Conservation (phyloP, 2,888 invertebrate species). For the Stictocephala bisonia region DNA sequence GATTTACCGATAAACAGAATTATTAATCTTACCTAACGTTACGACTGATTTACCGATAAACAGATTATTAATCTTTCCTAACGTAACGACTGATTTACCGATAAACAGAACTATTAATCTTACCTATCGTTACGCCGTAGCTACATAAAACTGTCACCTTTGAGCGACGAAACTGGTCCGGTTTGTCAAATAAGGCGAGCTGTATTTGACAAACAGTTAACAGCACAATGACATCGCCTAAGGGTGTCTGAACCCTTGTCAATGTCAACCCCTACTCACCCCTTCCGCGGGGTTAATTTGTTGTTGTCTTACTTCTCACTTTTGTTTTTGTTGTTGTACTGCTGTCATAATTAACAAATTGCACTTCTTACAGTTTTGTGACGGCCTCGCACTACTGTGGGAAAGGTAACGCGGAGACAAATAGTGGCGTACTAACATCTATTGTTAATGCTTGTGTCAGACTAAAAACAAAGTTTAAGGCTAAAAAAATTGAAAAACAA, state of each 20-base stretch:
- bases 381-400: background rate
- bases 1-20: too few species aligned
- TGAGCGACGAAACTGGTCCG: background rate
- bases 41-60: too few species aligned
- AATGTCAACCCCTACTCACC: conserved; percentile 7
- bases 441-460: too few species aligned
- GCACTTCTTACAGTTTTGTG: too few species aligned
- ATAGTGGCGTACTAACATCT: too few species aligned
- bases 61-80: too few species aligned
- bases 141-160: background rate
- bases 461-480: too few species aligned
- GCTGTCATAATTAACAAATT: conserved; percentile 25
- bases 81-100: too few species aligned
- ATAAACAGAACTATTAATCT: too few species aligned
- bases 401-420: conserved; percentile 22
- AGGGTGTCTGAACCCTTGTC: background rate
- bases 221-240: background rate
- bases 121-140: too few species aligned
- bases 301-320: conserved; percentile 17
- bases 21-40: too few species aligned
- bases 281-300: conserved; percentile 24
- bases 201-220: conserved; percentile 30
- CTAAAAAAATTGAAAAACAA: too few species aligned
- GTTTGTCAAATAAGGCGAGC: background rate
- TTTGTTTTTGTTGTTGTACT: conserved; percentile 34